Evolutionary conservation across 2,797 vertebrate species (phyloP).

Genomic region (Masticophis lateralis): DNA sequence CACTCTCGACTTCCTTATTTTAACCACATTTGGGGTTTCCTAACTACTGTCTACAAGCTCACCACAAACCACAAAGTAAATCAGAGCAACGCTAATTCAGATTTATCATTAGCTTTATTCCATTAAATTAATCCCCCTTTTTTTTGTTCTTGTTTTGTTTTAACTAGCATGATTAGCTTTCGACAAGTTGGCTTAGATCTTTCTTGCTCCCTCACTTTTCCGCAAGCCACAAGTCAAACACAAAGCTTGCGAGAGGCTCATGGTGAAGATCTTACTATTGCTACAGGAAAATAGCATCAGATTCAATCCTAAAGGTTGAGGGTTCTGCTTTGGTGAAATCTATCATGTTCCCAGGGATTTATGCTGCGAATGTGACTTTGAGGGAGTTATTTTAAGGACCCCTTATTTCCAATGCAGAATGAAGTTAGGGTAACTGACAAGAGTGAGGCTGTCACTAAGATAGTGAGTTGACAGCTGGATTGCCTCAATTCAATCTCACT

Average conservation of each 20-base stretch:
- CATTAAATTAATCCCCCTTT: constrained; percentile 21
- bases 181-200: not conserved
- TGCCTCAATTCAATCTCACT: not conserved
- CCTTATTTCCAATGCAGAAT: not conserved
- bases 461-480: not conserved
- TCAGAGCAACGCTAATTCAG: constrained; percentile 55
- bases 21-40: constrained; percentile 70
- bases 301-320: not conserved
- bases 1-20: constrained; percentile 36
- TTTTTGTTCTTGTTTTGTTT: constrained; percentile 8
- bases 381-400: not conserved
- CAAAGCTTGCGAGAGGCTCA: not conserved
- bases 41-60: constrained; percentile 70
- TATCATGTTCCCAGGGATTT: not conserved
- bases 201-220: not conserved
- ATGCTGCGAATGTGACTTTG: not conserved
- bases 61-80: constrained; percentile 75
- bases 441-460: not conserved
- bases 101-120: constrained; percentile 60
- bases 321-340: not conserved
- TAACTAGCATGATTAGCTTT: constrained; percentile 6
- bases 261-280: not conserved
- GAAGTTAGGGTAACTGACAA: not conserved
- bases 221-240: not conserved
- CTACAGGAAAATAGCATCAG: not conserved